Base-by-base conservation (phyloP, 2,113 vertebrate species). In the Burhinus bistriatus region DNA sequence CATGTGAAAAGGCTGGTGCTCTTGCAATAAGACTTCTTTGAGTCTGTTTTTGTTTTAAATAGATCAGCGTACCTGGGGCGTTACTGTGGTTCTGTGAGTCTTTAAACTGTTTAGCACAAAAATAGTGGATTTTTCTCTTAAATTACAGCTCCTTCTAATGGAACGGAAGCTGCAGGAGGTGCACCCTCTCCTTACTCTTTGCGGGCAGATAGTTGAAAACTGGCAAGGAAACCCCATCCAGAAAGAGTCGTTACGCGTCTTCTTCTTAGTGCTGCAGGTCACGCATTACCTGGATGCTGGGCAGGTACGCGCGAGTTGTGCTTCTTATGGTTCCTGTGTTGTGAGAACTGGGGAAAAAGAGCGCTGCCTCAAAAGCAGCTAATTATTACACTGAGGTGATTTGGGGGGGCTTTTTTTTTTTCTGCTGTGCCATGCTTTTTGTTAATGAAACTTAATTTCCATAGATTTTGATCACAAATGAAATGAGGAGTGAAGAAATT, bases 141-240 rank as follows among this genome's bases (percentile, higher is more conserved):
- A 17, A 23, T 70, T 36, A 3, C 47, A 99, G 99, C 97, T 99
- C 95, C 98, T 99, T 78, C 97, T 99, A 71, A 99, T 99, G 99
- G 99, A 99, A 93, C 97, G 99, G 66, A 99, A 99, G 92, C 98
- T 99, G 51, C 99, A 99, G 62, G 99, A 99, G 95, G 99, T 99
- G 15, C 99, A 99, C 81, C 99, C 99, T 1, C 98, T 99, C 82
- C 99, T 99, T 44, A 99, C 99, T 1, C 98, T 99, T 18, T 99
- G 99, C 0, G 99, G 99, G 76, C 99, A 99, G 89, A 99, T 99
- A 11, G 99, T 99, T n/a, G 99, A 99, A 96, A 99, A 99, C 97
- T 99, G 99, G 99, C 99, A 99, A 94, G 99, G 99, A 22, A 99
- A 99, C 87, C 99, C 99, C 86, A 99, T 99, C 97, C 99, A 99